Base-by-base conservation (phyloP, 1,140 invertebrate genomes). In the Tribolium madens region DNA sequence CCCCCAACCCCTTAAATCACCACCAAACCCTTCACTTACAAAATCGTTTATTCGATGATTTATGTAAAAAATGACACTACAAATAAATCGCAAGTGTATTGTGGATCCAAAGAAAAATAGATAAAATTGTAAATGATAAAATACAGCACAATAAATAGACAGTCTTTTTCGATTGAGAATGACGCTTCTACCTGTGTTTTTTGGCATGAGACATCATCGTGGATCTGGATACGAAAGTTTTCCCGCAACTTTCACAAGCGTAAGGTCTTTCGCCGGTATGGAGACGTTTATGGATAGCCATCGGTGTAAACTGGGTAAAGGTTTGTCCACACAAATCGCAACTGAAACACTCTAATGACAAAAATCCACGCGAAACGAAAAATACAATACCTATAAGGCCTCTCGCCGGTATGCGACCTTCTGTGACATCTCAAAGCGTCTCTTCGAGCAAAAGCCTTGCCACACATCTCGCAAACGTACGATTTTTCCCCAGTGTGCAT, bases 221-320 rank as follows among this genome's bases (percentile, higher is more conserved):
- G 0, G 89, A 90, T 47, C 87, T 83, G 0, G 90, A 90, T 0
- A 91, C 89, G 72, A 91, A 91, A 0, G 87, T 84, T 78, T 89
- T 90, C 0, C 88, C 86, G 82, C 94, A 96, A 0, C 91, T 86
- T 73, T 94, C 91, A 85, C 94, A 96, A 46, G 90, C 88, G 82
- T 95, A 96, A 0, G 94, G 94, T 68, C 92, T 88, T 82, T 95
- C 94, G 0, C 94, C 93, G 3, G 94, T 95, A 83, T 96, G 94
- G 15, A 90, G 78, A 47, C 90, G 84, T 78, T 90, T 90, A 73
- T 91, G 90, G 70, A 91, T 91, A 0, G 88, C 89, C 89, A 91
- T 90, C 1, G 90, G 90, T 36, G 89, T 90, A 75, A 90, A 91
- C 75, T 91, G 90, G 0, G 90, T 91, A 76, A 91, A 91, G 1